Conservation (phyloP, 2,797 vertebrate species). For the Gila robusta region DNA sequence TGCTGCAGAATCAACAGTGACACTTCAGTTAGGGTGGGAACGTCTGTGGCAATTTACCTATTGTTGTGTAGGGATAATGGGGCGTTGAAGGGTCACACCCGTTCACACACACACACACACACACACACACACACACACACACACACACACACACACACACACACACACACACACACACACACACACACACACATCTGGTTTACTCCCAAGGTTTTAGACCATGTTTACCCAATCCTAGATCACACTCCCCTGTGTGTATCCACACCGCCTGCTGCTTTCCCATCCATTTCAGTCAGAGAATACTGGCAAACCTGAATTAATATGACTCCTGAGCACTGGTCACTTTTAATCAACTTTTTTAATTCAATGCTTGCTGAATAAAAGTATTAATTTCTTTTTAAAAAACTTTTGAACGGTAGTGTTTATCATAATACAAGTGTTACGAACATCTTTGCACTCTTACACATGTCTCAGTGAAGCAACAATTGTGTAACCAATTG, state of each 20-base stretch:
- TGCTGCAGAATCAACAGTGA: slow-evolving; percentile 44
- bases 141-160: slow-evolving; percentile 41
- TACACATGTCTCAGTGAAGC: neutral
- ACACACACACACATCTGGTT: slow-evolving; percentile 50
- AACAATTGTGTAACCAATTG: slow-evolving; percentile 21
- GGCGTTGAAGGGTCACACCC: slow-evolving; percentile 53
- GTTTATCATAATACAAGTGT: neutral
- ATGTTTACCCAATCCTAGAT: slow-evolving; percentile 53
- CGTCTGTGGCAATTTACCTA: slow-evolving; percentile 26
- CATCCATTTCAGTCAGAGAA: slow-evolving; percentile 24
- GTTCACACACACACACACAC: slow-evolving; percentile 35
- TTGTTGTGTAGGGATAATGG: slow-evolving; percentile 32
- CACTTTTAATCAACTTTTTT: neutral
- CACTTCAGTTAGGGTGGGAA: slow-evolving; percentile 38
- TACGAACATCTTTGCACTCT: neutral
- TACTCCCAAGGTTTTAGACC: slow-evolving; percentile 44
- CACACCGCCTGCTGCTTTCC: slow-evolving; percentile 35
- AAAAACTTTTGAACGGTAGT: neutral
- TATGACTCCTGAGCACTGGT: neutral
- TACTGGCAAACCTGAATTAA: neutral
- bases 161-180: slow-evolving; percentile 45
- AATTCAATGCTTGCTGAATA: neutral
- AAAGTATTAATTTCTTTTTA: too few relatives aligned
- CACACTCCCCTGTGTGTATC: slow-evolving; percentile 50
- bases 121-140: slow-evolving; percentile 41